These are phyloP conservation scores for Agriotes lineatus DNA, from an alignment of 2,888 invertebrate genomes.

Conservation along the genomic window DNA sequence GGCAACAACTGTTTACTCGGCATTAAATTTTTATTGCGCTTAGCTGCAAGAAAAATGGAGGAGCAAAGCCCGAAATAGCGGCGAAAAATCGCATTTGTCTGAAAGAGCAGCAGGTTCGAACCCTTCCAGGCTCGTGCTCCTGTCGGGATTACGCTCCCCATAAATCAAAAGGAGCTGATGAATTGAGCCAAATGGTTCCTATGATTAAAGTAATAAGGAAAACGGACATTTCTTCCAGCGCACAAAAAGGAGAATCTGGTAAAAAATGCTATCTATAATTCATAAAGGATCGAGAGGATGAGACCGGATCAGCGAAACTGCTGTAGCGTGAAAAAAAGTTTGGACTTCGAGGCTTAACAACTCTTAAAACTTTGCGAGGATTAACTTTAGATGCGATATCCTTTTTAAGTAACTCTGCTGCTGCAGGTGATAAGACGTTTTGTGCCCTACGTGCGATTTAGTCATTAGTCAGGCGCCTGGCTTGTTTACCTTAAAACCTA, in stretches of 20 bases:
- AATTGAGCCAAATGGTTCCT: conserved; percentile 66
- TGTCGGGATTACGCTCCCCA: conserved; percentile 44
- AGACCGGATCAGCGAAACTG: conserved; percentile 57
- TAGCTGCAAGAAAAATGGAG: conserved; percentile 19
- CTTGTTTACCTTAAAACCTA: no score
- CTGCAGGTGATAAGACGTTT: conserved; percentile 36
- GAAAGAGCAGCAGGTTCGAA: conserved; percentile 32
- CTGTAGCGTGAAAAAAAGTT: conserved; percentile 51
- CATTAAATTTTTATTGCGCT: conserved; percentile 25
- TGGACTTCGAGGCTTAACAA: conserved; percentile 46
- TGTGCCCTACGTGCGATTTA: no score
- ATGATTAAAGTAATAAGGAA: conserved; percentile 67
- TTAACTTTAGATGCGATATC: conserved; percentile 44
- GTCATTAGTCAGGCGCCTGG: no score
- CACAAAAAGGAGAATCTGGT: conserved; percentile 61
- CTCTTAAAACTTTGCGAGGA: conserved; percentile 48
- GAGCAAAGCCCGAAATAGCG: conserved; percentile 15
- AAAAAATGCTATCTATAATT: conserved; percentile 66
- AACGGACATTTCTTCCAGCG: conserved; percentile 60
- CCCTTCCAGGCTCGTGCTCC: conserved; percentile 22
- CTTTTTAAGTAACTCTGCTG: conserved; percentile 37
- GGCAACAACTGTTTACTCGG: conserved; percentile 11
- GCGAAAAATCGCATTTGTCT: conserved; percentile 26
- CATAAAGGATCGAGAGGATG: conserved; percentile 62
- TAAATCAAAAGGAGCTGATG: conserved; percentile 64